Evolutionary conservation across 2,113 vertebrate species (phyloP).

Genomic region (Lepus europaeus): DNA sequence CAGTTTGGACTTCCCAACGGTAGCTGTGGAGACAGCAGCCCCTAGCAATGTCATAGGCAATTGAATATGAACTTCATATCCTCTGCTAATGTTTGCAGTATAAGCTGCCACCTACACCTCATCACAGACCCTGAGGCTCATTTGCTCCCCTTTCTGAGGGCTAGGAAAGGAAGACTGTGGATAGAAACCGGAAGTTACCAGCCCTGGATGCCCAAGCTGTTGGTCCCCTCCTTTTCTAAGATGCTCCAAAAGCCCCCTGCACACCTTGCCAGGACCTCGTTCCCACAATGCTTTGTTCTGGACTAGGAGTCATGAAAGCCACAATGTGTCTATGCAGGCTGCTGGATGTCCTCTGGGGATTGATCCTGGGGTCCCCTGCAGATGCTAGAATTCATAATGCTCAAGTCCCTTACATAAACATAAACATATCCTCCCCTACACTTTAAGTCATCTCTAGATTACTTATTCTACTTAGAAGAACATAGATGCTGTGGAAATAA

Average conservation of each 20-base stretch:
- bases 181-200: not conserved
- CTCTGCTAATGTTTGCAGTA: too few relatives aligned
- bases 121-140: not conserved
- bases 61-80: not conserved
- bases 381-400: too few relatives aligned
- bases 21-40: not conserved
- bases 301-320: not conserved
- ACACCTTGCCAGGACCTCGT: not conserved
- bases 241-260: not conserved
- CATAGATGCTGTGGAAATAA: too few relatives aligned
- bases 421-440: too few relatives aligned
- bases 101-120: too few relatives aligned
- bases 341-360: too few relatives aligned
- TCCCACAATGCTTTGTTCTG: constrained; percentile 5
- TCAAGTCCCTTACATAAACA: too few relatives aligned
- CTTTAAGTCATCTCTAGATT: too few relatives aligned
- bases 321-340: not conserved
- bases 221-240: not conserved
- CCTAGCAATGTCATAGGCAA: not conserved
- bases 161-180: not conserved
- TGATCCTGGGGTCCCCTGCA: too few relatives aligned
- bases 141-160: not conserved
- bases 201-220: not conserved
- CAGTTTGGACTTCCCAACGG: not conserved
- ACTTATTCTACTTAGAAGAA: too few relatives aligned